Evolutionary conservation across 2,888 invertebrate species (phyloP).

Genomic region (Thymelicus lineola): DNA sequence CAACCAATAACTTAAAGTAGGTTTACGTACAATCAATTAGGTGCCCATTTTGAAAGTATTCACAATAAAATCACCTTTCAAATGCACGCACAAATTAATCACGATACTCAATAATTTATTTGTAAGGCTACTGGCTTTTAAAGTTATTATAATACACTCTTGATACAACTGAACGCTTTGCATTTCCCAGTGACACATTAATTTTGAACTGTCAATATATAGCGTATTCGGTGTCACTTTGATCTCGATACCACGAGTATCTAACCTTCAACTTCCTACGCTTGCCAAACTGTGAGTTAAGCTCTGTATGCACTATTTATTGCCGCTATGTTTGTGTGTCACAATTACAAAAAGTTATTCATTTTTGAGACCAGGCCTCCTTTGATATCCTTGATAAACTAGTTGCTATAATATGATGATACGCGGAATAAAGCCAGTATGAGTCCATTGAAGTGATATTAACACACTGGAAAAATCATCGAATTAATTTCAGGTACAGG

Average conservation of each 20-base stretch:
- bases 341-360: too few relatives aligned
- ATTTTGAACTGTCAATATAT: constrained; percentile 43
- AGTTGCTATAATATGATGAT: too few relatives aligned
- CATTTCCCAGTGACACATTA: constrained; percentile 38
- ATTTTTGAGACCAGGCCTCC: too few relatives aligned
- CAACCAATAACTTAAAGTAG: too few relatives aligned
- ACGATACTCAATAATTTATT: constrained; percentile 18
- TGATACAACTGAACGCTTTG: constrained; percentile 14
- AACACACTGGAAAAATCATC: too few relatives aligned
- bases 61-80: not conserved
- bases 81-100: constrained; percentile 2
- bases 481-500: too few relatives aligned
- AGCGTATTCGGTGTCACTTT: constrained; percentile 37
- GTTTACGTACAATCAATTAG: not conserved
- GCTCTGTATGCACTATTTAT: not conserved
- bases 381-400: too few relatives aligned
- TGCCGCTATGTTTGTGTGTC: too few relatives aligned
- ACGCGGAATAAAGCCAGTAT: too few relatives aligned
- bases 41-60: not conserved
- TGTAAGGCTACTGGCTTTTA: constrained; percentile 25
- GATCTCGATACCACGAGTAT: constrained; percentile 40
- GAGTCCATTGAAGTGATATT: too few relatives aligned
- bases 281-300: constrained; percentile 9
- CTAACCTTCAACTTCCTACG: constrained; percentile 35
- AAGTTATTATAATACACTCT: not conserved